These are phyloP conservation scores for Aporrectodea caliginosa DNA, from an alignment of 1,140 invertebrate species.

Conservation along the genomic window DNA sequence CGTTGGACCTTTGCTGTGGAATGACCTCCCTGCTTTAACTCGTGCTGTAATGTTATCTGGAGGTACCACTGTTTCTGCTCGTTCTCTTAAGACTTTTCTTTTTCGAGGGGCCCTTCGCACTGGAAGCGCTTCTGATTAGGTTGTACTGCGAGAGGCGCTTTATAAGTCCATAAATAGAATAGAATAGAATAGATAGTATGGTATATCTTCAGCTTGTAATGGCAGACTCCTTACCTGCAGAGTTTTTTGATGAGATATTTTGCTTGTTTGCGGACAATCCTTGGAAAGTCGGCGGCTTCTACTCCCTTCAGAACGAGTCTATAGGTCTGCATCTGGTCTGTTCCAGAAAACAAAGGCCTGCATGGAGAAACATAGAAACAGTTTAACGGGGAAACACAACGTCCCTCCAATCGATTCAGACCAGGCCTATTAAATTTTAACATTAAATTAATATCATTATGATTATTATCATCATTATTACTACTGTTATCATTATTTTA, in stretches of 20 bases:
- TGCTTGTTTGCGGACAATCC: constrained; percentile 50
- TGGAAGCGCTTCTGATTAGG: constrained; percentile 6
- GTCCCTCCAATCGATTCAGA: not conserved
- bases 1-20: no score
- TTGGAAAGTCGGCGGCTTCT: constrained; percentile 69
- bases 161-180: not conserved
- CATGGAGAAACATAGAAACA: constrained; percentile 32
- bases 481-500: no score
- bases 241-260: constrained; percentile 54
- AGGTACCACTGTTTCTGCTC: no score
- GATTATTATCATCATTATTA: no score
- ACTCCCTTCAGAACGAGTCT: constrained; percentile 99
- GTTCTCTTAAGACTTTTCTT: no score
- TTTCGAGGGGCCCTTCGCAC: constrained; percentile 27
- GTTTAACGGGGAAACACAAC: not conserved
- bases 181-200: not conserved
- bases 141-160: not conserved
- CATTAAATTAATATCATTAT: no score
- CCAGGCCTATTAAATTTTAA: not conserved
- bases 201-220: not conserved
- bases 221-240: constrained; percentile 37
- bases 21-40: no score
- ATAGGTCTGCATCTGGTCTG: constrained; percentile 99
- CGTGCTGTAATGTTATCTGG: no score
- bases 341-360: constrained; percentile 89